Evolutionary conservation across 2,888 invertebrate genomes (phyloP).

Genomic region (Agonopterix alstromeriana): DNA sequence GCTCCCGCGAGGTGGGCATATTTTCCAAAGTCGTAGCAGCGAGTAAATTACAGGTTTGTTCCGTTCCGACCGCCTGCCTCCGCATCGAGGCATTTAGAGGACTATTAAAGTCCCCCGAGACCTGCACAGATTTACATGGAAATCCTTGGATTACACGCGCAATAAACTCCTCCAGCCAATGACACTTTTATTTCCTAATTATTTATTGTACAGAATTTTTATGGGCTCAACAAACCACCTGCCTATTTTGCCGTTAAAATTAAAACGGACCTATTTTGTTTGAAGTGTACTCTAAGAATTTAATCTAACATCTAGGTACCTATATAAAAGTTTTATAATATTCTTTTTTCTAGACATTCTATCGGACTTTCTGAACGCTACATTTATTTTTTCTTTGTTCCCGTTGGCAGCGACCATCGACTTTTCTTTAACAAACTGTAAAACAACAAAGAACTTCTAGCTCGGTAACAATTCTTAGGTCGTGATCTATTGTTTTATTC

Average conservation of each 20-base stretch:
- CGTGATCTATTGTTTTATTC: no score
- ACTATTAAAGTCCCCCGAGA: slow-evolving; percentile 53
- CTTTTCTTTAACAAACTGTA: slow-evolving; percentile 1
- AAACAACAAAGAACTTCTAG: not conserved
- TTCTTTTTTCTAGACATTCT: no score
- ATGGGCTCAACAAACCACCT: not conserved
- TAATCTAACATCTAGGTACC: no score
- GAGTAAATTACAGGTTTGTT: slow-evolving; percentile 46
- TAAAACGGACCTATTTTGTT: not conserved
- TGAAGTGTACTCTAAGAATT: no score
- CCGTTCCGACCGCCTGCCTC: slow-evolving; percentile 37
- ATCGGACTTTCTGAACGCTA: no score
- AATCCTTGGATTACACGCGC: slow-evolving; percentile 41
- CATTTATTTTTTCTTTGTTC: no score
- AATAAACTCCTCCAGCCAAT: slow-evolving; percentile 27
- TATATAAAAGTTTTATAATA: no score
- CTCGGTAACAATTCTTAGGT: no score
- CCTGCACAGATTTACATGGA: slow-evolving; percentile 46
- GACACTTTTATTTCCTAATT: slow-evolving; percentile 24
- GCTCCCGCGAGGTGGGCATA: slow-evolving; percentile 30
- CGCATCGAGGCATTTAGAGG: slow-evolving; percentile 45
- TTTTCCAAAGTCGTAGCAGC: slow-evolving; percentile 33
- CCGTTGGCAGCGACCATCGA: not conserved
- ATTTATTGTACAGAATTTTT: slow-evolving; percentile 2
- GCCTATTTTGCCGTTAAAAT: not conserved